Evolutionary conservation across 2,888 invertebrate species (phyloP).

Genomic region (Drosophila formosana): DNA sequence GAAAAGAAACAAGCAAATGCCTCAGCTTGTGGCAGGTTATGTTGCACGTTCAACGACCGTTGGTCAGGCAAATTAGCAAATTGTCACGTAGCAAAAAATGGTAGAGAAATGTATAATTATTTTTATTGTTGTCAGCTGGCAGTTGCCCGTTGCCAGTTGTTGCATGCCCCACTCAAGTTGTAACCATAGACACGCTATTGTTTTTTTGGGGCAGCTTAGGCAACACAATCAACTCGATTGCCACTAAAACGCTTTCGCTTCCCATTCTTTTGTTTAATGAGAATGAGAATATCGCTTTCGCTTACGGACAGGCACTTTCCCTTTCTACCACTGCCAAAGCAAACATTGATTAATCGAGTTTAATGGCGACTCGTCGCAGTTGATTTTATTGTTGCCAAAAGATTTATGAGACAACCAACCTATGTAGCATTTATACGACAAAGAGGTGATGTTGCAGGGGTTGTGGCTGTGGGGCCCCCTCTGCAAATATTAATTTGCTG

Average conservation of each 20-base stretch:
- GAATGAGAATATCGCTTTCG: constrained; percentile 59
- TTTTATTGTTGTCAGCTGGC: constrained; percentile 7
- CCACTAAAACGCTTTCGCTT: constrained; percentile 42
- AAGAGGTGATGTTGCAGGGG: neutral
- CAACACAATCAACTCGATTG: constrained; percentile 76
- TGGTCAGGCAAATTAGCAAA: constrained; percentile 71
- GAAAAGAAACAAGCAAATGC: constrained; percentile 20
- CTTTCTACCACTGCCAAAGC: constrained; percentile 33
- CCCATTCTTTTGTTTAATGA: constrained; percentile 71
- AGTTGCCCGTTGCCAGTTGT: constrained; percentile 27
- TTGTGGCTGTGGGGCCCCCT: constrained; percentile 8
- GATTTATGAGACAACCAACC: constrained; percentile 67
- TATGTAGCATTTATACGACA: neutral
- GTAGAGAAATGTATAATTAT: constrained; percentile 32
- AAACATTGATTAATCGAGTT: constrained; percentile 83
- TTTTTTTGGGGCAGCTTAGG: constrained; percentile 13
- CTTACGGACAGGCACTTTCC: constrained; percentile 18
- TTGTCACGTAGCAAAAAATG: constrained; percentile 77
- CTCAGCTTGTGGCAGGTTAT: constrained; percentile 29
- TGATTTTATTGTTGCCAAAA: constrained; percentile 62
- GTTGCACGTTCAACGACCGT: constrained; percentile 33
- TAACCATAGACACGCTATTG: constrained; percentile 69
- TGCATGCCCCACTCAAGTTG: constrained; percentile 45
- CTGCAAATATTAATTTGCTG: constrained; percentile 26
- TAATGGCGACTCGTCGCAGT: constrained; percentile 42